These are phyloP conservation scores for Sakesphorus luctuosus DNA, from an alignment of 2,113 vertebrate species.

Conservation along the genomic window DNA sequence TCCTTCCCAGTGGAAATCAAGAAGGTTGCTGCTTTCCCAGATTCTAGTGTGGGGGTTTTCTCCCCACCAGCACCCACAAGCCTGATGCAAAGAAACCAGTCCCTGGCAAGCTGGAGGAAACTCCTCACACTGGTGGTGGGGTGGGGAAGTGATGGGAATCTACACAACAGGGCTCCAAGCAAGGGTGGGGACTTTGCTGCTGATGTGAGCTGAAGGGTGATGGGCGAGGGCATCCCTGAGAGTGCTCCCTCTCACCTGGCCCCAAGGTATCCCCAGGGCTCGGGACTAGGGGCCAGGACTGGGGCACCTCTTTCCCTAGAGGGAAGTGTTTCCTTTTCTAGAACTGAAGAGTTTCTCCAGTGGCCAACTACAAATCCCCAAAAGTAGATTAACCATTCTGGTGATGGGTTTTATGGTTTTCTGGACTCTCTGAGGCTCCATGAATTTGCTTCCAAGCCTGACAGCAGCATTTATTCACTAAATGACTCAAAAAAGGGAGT, in stretches of 20 bases:
- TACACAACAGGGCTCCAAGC: not conserved
- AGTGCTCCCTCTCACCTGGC: not conserved
- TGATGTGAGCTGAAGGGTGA: slow-evolving; percentile 35
- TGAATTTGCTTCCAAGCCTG: not conserved
- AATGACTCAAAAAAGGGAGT: not conserved
- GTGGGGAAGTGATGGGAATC: not conserved
- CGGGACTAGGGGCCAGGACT: rapidly evolving
- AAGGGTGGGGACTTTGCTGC: slow-evolving; percentile 9
- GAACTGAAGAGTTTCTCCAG: not conserved
- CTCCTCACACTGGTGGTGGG: not conserved
- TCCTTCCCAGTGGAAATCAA: not conserved
- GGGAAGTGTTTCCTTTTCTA: not conserved
- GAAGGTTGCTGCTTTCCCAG: not conserved
- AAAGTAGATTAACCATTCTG: not conserved
- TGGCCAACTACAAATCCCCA: not conserved
- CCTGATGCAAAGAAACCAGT: rapidly evolving
- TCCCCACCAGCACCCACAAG: not conserved
- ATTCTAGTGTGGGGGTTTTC: not conserved
- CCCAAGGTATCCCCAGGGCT: not conserved
- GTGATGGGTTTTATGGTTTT: not conserved
- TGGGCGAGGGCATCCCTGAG: not conserved
- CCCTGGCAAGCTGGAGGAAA: not conserved
- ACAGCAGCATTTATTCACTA: not conserved
- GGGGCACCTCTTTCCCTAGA: not conserved
- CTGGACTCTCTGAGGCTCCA: not conserved